Base-by-base conservation (phyloP, 2,113 vertebrate genomes). In the Silurus glanis region DNA sequence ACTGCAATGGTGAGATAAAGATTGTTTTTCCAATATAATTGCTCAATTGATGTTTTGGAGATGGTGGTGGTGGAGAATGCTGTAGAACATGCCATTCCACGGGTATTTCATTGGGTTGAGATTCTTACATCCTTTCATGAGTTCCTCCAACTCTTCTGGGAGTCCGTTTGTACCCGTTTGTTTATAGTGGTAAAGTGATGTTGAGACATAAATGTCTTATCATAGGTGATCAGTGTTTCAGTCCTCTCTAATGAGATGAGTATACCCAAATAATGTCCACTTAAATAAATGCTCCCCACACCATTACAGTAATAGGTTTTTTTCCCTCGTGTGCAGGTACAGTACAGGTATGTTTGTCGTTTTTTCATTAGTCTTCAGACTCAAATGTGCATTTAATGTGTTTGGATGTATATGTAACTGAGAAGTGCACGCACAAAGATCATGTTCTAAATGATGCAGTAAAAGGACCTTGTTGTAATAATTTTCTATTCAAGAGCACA, bases 401-500 rank as follows among this genome's bases (percentile, higher is more conserved):
- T 13, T 45, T 28, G 53, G 25, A 13, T 21, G 87, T 62, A 25
- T n/a, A 64, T 56, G 62, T 76, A 67, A 82, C 58, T 51, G 45
- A 37, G 58, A 47, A 10, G 66, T 66, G 37, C 14, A 78, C 66
- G 80, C 67, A 45, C 28, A 37, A 69, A 37, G 37, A 59, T 47
- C 28, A 6, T 83, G 64, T 55, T 83, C 17, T 59, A 89, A 82
- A 81, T 82, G 85, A 87, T 69, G 84, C 81, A 7, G 85, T 76
- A 66, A 76, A 85, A 84, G 61, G 69, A 72, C 71, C 61, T 61
- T 82, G 62, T 56, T 85, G 7, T 82, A 83, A 87, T 87, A 85
- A 89, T 87, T 84, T 74, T 64, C 62, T 66, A 83, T 83, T 87
- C 86, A 83, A 85, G 45, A 83, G 72, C 67, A 58, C 53, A 72